Conservation (phyloP, 1,140 invertebrate genomes). For the Neodiprion virginianus region DNA sequence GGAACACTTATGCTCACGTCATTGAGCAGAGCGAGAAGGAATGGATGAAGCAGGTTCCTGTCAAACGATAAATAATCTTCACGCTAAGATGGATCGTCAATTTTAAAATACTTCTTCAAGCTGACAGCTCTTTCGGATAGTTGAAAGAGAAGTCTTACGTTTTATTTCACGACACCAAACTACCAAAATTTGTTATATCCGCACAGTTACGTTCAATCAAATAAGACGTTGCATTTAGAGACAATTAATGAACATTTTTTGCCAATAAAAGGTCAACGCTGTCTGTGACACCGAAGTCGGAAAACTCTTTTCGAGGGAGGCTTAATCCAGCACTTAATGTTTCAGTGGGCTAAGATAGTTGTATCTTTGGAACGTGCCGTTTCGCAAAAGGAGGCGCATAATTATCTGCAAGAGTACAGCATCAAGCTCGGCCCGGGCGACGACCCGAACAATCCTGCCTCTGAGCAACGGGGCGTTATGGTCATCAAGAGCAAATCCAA, state of each 20-base stretch:
- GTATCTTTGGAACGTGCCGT: conserved; percentile 93
- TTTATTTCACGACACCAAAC: too few species aligned
- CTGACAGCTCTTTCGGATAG: too few species aligned
- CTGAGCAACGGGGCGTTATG: conserved; percentile 91
- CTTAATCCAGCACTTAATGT: conserved; percentile 17
- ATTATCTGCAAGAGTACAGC: conserved; percentile 93
- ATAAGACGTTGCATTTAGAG: too few species aligned
- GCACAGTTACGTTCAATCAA: too few species aligned
- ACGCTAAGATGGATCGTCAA: conserved; percentile 32
- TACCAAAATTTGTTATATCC: too few species aligned
- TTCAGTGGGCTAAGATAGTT: conserved; percentile 97
- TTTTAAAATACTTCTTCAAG: too few species aligned
- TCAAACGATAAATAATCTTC: conserved; percentile 26
- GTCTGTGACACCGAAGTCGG: too few species aligned
- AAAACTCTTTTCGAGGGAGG: too few species aligned
- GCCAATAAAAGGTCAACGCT: too few species aligned
- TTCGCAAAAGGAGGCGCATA: conserved; percentile 85
- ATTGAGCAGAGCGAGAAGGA: conserved; percentile 98
- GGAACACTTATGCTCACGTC: conserved; percentile 96
- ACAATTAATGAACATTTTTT: too few species aligned
- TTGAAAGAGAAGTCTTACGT: too few species aligned
- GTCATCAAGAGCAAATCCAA: conserved; percentile 98
- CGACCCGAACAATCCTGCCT: conserved; percentile 71
- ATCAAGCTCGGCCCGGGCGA: conserved; percentile 88
- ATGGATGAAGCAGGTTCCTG: conserved; percentile 91